Conservation (phyloP, 2,113 vertebrate genomes). For the Nothocercus nigrocapillus region DNA sequence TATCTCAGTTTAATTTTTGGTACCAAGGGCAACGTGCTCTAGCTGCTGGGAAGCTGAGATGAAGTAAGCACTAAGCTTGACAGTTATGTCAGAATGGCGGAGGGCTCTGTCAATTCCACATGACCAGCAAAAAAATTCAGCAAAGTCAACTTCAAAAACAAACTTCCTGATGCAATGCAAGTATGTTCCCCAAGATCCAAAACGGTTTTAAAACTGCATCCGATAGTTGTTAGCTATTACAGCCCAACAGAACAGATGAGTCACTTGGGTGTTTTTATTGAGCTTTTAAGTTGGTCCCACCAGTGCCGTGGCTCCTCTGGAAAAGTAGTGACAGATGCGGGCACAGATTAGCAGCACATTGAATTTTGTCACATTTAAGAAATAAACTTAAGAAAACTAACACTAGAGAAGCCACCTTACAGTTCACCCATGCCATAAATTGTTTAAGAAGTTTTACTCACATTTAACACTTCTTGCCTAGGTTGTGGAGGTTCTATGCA, state of each 20-base stretch:
- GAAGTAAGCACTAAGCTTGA: background rate
- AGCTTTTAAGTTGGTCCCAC: background rate
- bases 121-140: background rate
- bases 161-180: background rate
- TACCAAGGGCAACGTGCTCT: background rate
- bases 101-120: background rate
- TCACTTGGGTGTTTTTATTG: background rate
- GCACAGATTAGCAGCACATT: background rate
- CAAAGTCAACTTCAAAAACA: background rate
- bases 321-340: background rate
- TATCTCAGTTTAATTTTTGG: background rate
- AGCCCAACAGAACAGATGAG: background rate
- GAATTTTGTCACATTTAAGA: background rate
- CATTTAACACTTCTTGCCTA: conserved; percentile 94
- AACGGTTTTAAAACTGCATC: background rate
- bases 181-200: background rate
- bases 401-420: background rate
- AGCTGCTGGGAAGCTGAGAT: background rate
- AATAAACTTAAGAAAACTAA: background rate
- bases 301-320: background rate
- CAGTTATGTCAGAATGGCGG: background rate
- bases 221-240: background rate
- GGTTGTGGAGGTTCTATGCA: conserved; percentile 97
- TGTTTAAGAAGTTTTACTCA: conserved; percentile 70
- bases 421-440: background rate